Base-by-base conservation (phyloP, 2,797 vertebrate species). In the Acanthurus leucopareius region DNA sequence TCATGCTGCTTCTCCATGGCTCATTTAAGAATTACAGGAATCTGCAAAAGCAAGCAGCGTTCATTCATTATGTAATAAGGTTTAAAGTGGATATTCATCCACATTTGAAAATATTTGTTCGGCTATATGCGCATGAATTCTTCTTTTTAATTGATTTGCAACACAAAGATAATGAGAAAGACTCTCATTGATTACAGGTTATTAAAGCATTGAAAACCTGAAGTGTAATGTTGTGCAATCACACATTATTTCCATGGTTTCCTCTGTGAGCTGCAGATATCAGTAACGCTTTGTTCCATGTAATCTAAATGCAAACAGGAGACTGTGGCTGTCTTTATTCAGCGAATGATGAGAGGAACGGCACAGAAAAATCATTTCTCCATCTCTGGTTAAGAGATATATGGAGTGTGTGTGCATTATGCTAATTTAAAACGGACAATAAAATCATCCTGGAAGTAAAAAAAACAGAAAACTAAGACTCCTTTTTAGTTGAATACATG, bases 1-100 rank as follows among this genome's bases (percentile, higher is more conserved):
- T 73, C 45, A 60, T 20, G 38, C 40, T 47, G 54, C 42, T 65
- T 76, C 32, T 80, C 48, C 4, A 56, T 54, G 28, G 19, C 7
- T 35, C 32, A 35, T 35, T 35, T 1, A 35, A 57, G 38, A 52
- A 62, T 47, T 38, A 66, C 65, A 85, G 35, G 25, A 19, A 10
- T 8, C 22, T 44, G 17, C 42, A 10, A 5, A 62, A 9, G 9
- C 16, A 63, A 28, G 22, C n/a, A 5, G 2, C 9, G 42, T 20
- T 51, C 28, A 48, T 59, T 60, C 44, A 19, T 5, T 19, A 7
- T 14, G 14, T 17, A 49, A 40, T 38, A 28, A 38, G 25, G 25
- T 62, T 52, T 10, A 7, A 22, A 25, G 19, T 53, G 28, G 51
- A 20, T 49, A 49, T 62, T 16, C 17, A 32, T 51, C 3, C 1